Base-by-base conservation (phyloP, 2,888 invertebrate genomes). In the Mylabris sibirica region DNA sequence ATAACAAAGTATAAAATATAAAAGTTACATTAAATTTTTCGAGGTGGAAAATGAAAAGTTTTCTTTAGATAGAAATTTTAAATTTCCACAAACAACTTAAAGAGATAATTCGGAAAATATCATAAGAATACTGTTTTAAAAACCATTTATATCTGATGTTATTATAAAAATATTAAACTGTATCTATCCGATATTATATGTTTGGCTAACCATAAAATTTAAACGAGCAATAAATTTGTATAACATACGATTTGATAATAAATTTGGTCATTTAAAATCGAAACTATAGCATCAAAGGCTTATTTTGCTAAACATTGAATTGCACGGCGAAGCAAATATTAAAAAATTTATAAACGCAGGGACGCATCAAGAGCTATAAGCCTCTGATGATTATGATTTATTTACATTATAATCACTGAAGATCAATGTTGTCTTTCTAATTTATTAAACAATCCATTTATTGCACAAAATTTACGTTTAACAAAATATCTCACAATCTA, bases 61-160 rank as follows among this genome's bases (percentile, higher is more conserved):
- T 22, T 22, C 11, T 20, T 53, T 53, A 53, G 49, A 53, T 53
- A 22, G 22, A 53, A 22, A 53, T 53, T 53, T 53, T 22, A 53
- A 53, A 53, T 53, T 53, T 22, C 11, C 49, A 11, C 22, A 53
- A 53, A 53, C 22, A 53, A 20, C 49, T 49, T 20, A 6, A 14
- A 41, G n/a, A 41, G 4, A 49, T 49, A 49, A 49, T 53, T 53
- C 22, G 20, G 8, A 20, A 53, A 22, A 53, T 53, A 22, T 53
- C 38, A 38, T 14, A 12, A 38, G 17, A 44, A 44, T 44, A 44
- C 5, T 17, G 44, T 38, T 38, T 38, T 38, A 44, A 44, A 17
- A 44, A 44, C 8, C 44, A 8, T 44, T 12, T 17, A 41, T 44
- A 38, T 38, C 38, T 11, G 38, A 38, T 38, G 17, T 17, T 5